Evolutionary conservation across 2,797 vertebrate genomes (phyloP).

Genomic region (Argya squamiceps): DNA sequence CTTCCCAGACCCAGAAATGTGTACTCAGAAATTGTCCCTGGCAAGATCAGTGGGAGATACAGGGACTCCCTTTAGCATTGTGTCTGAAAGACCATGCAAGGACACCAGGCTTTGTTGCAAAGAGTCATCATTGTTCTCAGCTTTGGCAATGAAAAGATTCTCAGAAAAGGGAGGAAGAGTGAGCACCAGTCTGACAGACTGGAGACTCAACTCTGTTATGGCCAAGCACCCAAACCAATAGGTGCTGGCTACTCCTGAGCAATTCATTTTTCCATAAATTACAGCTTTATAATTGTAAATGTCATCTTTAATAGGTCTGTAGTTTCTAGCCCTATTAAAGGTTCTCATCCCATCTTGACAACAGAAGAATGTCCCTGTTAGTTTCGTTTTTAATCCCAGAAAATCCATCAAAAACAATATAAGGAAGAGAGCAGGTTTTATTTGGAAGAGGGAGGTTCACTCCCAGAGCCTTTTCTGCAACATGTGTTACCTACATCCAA

Average conservation of each 20-base stretch:
- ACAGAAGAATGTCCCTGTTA: fast-evolving
- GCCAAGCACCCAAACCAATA: not conserved
- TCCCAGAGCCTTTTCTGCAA: not conserved
- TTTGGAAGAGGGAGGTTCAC: not conserved
- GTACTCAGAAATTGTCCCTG: not conserved
- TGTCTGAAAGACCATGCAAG: not conserved
- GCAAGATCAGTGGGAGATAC: not conserved
- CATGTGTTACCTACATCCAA: not conserved
- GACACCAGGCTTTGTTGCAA: not conserved
- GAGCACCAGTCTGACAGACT: not conserved
- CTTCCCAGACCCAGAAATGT: not conserved
- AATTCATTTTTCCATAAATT: not conserved
- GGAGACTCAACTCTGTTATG: fast-evolving
- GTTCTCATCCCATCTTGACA: not conserved
- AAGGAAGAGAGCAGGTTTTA: not conserved
- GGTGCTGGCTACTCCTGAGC: not conserved
- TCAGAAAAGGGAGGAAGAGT: not conserved
- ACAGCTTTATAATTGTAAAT: not conserved
- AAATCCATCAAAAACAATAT: not conserved
- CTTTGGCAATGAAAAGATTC: not conserved
- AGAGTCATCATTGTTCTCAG: not conserved
- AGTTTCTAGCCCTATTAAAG: not conserved
- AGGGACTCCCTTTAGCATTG: not conserved
- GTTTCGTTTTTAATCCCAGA: not conserved
- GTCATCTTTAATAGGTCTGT: not conserved